A percentile compares a stretch with the other conserved stretches of the same genome.
Conservation (phyloP, 2,113 vertebrate genomes). For the Pao palembangensis region DNA sequence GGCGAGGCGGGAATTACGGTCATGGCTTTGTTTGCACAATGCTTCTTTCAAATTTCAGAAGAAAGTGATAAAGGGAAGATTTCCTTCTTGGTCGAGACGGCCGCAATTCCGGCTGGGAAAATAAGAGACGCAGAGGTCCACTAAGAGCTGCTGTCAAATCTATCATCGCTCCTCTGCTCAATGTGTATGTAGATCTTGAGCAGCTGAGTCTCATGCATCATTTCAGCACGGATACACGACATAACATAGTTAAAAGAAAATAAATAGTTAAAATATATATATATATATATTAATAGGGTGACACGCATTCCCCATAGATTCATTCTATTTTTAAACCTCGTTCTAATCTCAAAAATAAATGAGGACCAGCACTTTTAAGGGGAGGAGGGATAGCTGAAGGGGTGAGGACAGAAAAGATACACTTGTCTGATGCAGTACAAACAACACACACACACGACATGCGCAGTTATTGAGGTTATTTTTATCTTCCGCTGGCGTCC, state of each 20-base stretch:
- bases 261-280: no score
- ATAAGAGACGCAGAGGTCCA: slow-evolving; percentile 22
- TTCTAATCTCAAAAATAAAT: no score
- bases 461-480: slow-evolving; percentile 9
- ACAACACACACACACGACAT: not conserved
- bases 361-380: not conserved
- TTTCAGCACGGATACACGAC: no score
- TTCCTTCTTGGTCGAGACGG: slow-evolving; percentile 20
- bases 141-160: slow-evolving; percentile 23
- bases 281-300: no score
- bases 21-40: slow-evolving; percentile 36
- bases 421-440: slow-evolving; percentile 13
- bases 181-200: no score
- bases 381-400: slow-evolving; percentile 6
- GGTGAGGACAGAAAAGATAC: slow-evolving; percentile 1
- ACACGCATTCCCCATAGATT: no score
- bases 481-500: slow-evolving; percentile 1
- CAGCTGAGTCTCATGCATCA: no score
- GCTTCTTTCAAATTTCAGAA: slow-evolving; percentile 30
- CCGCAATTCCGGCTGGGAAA: slow-evolving; percentile 32
- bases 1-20: slow-evolving; percentile 47
- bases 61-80: slow-evolving; percentile 18
- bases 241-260: no score
- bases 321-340: no score
- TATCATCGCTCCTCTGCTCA: slow-evolving; percentile 13